These are phyloP conservation scores for Chesias legatella DNA, from an alignment of 2,888 invertebrate genomes.

Conservation along the genomic window DNA sequence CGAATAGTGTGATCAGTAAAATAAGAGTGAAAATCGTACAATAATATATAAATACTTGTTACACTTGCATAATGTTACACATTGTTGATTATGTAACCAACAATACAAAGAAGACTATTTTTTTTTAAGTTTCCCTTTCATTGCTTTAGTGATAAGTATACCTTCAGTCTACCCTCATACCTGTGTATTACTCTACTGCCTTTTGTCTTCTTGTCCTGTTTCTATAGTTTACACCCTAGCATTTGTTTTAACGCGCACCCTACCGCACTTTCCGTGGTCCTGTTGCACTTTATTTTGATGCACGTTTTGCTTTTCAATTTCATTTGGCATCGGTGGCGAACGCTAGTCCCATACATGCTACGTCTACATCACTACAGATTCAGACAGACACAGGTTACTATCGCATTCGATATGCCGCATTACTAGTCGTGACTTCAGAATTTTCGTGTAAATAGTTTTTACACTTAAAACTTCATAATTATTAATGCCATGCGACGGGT, in stretches of 20 bases:
- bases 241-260: slow-evolving; percentile 38
- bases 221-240: slow-evolving; percentile 34
- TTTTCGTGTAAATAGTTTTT: slow-evolving; percentile 60
- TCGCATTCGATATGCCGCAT: slow-evolving; percentile 67
- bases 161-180: slow-evolving; percentile 35
- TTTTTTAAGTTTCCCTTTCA: slow-evolving; percentile 64
- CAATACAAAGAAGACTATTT: slow-evolving; percentile 61
- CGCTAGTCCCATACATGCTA: slow-evolving; percentile 51
- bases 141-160: slow-evolving; percentile 49
- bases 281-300: slow-evolving; percentile 61
- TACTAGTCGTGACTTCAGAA: slow-evolving; percentile 49
- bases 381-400: slow-evolving; percentile 59
- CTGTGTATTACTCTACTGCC: slow-evolving; percentile 27
- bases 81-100: slow-evolving; percentile 67
- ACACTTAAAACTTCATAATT: slow-evolving; percentile 34
- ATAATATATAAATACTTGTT: slow-evolving; percentile 67
- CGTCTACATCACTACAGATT: slow-evolving; percentile 52
- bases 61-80: slow-evolving; percentile 72
- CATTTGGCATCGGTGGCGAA: slow-evolving; percentile 49
- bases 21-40: slow-evolving; percentile 73
- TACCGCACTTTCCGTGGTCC: slow-evolving; percentile 63
- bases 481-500: slow-evolving; percentile 44
- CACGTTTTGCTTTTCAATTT: slow-evolving; percentile 62
- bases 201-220: slow-evolving; percentile 34
- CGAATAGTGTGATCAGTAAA: slow-evolving; percentile 66